phyloP scores from a whole-genome alignment of 2,113 vertebrate genomes.

The Pipa parva region DNA sequence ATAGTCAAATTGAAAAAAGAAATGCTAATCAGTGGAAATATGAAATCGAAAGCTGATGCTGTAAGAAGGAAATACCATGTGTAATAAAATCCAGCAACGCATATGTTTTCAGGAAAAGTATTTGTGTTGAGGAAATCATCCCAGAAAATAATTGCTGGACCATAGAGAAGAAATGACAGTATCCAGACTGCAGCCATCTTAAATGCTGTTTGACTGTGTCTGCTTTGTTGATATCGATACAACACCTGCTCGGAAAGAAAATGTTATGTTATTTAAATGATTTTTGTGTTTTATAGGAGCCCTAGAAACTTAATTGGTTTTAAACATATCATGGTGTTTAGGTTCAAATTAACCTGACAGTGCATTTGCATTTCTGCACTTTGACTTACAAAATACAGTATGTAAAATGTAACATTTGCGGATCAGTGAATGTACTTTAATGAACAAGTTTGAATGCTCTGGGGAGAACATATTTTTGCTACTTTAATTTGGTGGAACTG shows the following conservation, averaged over 20 bases:
- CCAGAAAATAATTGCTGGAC: conserved; percentile 79
- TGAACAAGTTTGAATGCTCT: no score
- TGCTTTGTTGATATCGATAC: neutral
- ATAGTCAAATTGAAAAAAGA: conserved; percentile 80
- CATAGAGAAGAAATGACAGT: conserved; percentile 78
- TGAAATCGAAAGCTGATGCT: conserved; percentile 78
- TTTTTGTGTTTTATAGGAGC: no score
- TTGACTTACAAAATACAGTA: no score
- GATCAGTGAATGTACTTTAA: no score
- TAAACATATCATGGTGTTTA: no score
- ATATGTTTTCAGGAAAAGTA: conserved; percentile 39
- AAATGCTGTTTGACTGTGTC: conserved; percentile 49
- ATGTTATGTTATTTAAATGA: no score
- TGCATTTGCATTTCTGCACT: no score
- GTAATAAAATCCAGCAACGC: conserved; percentile 67
- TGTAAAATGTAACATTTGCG: no score
- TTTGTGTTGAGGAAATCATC: conserved; percentile 41
- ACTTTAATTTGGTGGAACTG: no score
- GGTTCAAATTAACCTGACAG: no score
- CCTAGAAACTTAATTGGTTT: no score
- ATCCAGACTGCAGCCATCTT: conserved; percentile 79
- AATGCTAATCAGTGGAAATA: conserved; percentile 73
- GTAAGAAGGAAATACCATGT: conserved; percentile 80
- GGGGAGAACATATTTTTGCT: no score
- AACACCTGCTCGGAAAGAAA: neutral